Evolutionary conservation across 1,140 invertebrate genomes (phyloP), one percentile per base, ranked within the genome.

Genomic region (Paracyclopina nana): DNA sequence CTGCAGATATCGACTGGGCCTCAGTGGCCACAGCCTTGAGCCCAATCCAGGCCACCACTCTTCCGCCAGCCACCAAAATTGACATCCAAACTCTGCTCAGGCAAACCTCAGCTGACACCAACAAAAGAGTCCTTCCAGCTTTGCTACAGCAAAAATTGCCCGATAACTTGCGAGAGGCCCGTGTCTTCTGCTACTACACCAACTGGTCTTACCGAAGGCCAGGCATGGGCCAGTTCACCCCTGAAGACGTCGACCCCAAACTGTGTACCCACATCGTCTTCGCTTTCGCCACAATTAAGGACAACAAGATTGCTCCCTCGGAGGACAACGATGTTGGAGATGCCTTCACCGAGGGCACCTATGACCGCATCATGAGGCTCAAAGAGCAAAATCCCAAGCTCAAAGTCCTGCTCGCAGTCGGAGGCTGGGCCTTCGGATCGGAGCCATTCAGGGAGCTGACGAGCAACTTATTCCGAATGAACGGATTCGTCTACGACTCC

Each of bases 201-300:
- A 91, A 82, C 56, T 94, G 88, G 88, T 85, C 87, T 0, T 75
- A 81, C 53, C 91, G 88, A 61, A 70, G 87, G 41, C 79, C 84
- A 0, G 81, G 80, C 34, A 70, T 74, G 20, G 86, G 84, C 6
- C 79, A 79, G 62, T 94, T 91, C 64, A 72, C 72, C 40, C 82
- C 87, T 0, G 80, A 86, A 54, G 78, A 91, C 60, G 76, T 95
- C 9, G 82, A 92, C 61, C 68, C 85, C 0, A 59, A 56, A 20
- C 75, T 92, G 0, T 96, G 90, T 62, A 92, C 85, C 0, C 87
- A 94, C 63, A 68, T 95, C 14, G 79, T 95, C 22, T 94, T 85
- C 60, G 84, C 87, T 2, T 94, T 94, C 62, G 86, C 85, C 0
- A 82, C 82, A 1, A 58, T 67, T 16, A 58, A 64, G 61, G 81